Conservation (phyloP, 37 sponge, comb jelly and placozoan species). For the Cladorhizidae sp. region DNA sequence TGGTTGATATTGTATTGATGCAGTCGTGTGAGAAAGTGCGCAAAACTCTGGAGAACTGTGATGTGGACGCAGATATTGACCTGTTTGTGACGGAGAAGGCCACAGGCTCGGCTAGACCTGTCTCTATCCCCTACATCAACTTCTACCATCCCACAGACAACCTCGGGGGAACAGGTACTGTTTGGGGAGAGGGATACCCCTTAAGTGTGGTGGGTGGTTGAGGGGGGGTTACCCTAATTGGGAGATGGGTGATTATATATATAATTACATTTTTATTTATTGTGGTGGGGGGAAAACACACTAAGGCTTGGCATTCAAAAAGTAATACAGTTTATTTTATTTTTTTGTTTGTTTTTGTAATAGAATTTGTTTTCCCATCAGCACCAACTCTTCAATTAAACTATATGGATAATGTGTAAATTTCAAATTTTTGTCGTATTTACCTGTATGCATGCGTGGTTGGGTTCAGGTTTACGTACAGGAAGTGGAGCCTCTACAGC, state of each 20-base stretch:
- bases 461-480: background rate
- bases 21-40: conserved; percentile 78
- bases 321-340: too few relatives aligned
- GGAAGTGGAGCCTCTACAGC: background rate
- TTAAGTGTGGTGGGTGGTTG: background rate
- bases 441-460: too few relatives aligned
- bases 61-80: conserved; percentile 87
- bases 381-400: too few relatives aligned
- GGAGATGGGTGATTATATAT: background rate
- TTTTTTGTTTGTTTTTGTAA: too few relatives aligned
- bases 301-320: too few relatives aligned
- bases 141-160: conserved; percentile 59
- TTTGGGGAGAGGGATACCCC: background rate
- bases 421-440: too few relatives aligned
- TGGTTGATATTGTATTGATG: background rate
- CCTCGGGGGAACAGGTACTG: conserved; percentile 11
- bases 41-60: conserved; percentile 77
- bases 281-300: too few relatives aligned
- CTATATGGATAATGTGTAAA: too few relatives aligned
- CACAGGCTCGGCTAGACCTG: conserved; percentile 77
- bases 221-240: background rate
- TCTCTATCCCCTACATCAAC: conserved; percentile 75
- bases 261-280: too few relatives aligned
- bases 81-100: conserved; percentile 73
- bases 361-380: too few relatives aligned